Evolutionary conservation across 1,140 invertebrate genomes (phyloP).

Genomic region (Neelides sp.): DNA sequence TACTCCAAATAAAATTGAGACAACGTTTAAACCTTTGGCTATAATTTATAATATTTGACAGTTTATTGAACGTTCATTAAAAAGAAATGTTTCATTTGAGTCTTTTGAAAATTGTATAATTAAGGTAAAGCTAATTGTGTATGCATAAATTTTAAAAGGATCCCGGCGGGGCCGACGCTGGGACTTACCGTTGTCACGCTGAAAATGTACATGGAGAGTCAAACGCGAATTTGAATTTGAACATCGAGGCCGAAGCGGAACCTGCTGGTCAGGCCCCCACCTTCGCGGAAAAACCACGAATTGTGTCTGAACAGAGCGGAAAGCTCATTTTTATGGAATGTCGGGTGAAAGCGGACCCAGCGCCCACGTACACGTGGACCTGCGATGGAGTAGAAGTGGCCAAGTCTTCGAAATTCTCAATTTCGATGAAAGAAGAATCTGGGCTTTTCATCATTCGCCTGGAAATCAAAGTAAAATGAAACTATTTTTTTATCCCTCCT

Average conservation of each 20-base stretch:
- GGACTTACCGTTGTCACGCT: constrained; percentile 92
- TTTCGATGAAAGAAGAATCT: constrained; percentile 62
- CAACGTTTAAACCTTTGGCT: too few relatives aligned
- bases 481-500: not conserved
- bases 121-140: too few relatives aligned
- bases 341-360: constrained; percentile 82
- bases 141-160: too few relatives aligned
- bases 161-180: constrained; percentile 84
- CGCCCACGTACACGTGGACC: constrained; percentile 88
- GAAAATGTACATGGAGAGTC: constrained; percentile 94
- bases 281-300: constrained; percentile 94
- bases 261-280: constrained; percentile 86
- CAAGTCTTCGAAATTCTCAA: constrained; percentile 64
- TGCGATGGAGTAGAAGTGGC: constrained; percentile 62
- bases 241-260: constrained; percentile 89
- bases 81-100: too few relatives aligned
- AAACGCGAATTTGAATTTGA: constrained; percentile 94
- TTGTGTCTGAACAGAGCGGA: constrained; percentile 85
- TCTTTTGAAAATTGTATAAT: too few relatives aligned
- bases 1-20: too few relatives aligned
- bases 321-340: constrained; percentile 97
- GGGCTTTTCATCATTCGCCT: constrained; percentile 80
- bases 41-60: too few relatives aligned
- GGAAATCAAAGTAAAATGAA: constrained; percentile 54
- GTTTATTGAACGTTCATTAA: too few relatives aligned